Conservation (phyloP, 2,888 invertebrate genomes). For the Harmothoe impar region DNA sequence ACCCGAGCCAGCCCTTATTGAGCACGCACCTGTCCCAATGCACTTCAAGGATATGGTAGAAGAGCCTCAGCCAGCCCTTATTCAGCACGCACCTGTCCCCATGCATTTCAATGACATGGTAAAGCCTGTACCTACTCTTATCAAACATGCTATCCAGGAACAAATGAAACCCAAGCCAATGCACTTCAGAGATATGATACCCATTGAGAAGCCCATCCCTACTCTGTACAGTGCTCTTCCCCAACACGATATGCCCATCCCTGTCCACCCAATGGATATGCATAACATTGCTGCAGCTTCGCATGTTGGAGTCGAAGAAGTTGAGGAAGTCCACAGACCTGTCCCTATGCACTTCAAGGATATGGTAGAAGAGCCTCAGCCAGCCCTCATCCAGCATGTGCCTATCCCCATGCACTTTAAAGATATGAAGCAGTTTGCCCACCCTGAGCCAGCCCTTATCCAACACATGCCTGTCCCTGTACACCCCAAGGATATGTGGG, state of each 20-base stretch:
- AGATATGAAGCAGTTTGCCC: not conserved
- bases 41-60: not conserved
- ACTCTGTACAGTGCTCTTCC: not conserved
- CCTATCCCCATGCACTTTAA: constrained; percentile 10
- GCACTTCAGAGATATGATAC: constrained; percentile 11
- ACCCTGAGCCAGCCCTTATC: not conserved
- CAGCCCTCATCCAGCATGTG: not conserved
- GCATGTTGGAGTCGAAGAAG: too few species aligned
- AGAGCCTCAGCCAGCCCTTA: not conserved
- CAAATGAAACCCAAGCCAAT: not conserved
- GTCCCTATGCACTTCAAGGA: not conserved
- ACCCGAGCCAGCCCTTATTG: too few species aligned
- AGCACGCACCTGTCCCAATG: too few species aligned
- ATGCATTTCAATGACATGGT: constrained; percentile 18
- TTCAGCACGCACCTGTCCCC: not conserved
- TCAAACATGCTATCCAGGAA: not conserved
- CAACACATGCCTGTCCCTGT: not conserved
- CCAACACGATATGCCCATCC: too few species aligned
- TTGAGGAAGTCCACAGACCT: not conserved
- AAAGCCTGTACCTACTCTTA: not conserved
- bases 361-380: not conserved
- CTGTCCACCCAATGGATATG: too few species aligned
- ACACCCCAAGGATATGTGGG: not conserved
- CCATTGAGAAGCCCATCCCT: not conserved
- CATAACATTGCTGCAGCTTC: too few species aligned